Evolutionary conservation across 2,797 vertebrate genomes (phyloP), one percentile per base, ranked within the genome.

Genomic region (Sorex maritimensis): DNA sequence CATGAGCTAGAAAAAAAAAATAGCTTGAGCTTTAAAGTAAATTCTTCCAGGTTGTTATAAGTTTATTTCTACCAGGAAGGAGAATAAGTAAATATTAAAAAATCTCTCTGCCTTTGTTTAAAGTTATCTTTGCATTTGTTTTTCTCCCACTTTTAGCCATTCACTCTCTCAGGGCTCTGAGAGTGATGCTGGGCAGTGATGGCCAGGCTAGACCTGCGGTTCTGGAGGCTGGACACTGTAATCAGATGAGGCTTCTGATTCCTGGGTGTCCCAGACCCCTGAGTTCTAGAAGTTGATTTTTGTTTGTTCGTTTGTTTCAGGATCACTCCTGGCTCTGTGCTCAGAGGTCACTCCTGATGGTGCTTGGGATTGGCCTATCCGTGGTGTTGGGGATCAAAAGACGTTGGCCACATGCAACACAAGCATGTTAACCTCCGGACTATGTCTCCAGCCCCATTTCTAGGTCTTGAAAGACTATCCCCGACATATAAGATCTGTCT

Each of bases 31-130:
- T 90, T 93, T 52, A 79, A 55, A 75, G 61, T 81, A 19, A 19
- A 85, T 89, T 92, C 58, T 84, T 46, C 21, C 34, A 52, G 19
- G 8, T 52, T 81, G 79, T n/a, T 61, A 15, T n/a, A 77, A 77
- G 38, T 80, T 63, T 91, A 6, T 34, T 68, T 38, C 69, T 71
- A 30, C 26, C 26, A 75, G 46, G 44, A 79, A 81, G 68, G 21
- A 10, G 58, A 61, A 19, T 61, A 61, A 19, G 58, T 61, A 61
- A 61, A 61, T 61, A 61, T 21, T 61, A 21, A 15, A 69, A 55
- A 52, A 87, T 44, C 84, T 77, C 83, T 44, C 81, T 81, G 61
- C 85, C 9, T 88, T 85, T 84, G 79, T 68, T 15, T 61, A 83
- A 95, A 10, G 19, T 61, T 1, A 19, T 15, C 58, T 61, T 61